These are phyloP conservation scores for Scaptomyza pallida DNA, from an alignment of 1,140 invertebrate species.

Conservation along the genomic window DNA sequence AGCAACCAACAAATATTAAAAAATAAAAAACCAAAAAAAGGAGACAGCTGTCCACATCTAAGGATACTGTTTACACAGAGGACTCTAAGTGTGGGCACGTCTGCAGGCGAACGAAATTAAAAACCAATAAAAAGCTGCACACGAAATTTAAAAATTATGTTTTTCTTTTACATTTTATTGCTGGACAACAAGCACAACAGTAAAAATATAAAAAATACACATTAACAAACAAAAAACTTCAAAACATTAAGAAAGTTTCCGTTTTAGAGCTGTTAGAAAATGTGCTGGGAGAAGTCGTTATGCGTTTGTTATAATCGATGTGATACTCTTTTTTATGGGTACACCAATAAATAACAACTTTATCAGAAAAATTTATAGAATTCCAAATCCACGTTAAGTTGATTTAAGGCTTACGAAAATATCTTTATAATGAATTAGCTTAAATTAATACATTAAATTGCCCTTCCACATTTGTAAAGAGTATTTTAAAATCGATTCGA, in stretches of 20 bases:
- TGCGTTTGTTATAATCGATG: not conserved
- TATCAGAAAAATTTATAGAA: not conserved
- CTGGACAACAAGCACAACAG: constrained; percentile 38
- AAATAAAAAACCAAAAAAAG: not conserved
- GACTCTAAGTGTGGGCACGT: constrained; percentile 37
- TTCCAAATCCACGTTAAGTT: too few species aligned
- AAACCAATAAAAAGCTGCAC: constrained; percentile 77
- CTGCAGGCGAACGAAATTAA: constrained; percentile 70
- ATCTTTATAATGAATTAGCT: too few species aligned
- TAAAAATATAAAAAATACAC: constrained; percentile 49
- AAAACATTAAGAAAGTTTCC: constrained; percentile 53
- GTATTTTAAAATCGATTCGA: not conserved
- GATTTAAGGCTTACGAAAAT: too few species aligned
- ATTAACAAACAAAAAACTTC: constrained; percentile 48
- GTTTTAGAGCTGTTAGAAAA: constrained; percentile 34
- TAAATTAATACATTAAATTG: too few species aligned
- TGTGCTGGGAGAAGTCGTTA: constrained; percentile 28
- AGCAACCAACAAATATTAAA: constrained; percentile 15
- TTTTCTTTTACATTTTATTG: constrained; percentile 62
- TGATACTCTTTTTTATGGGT: not conserved
- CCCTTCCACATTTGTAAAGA: not conserved
- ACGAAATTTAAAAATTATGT: constrained; percentile 80
- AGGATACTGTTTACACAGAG: constrained; percentile 71
- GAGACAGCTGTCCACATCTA: constrained; percentile 43
- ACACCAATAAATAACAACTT: not conserved